Evolutionary conservation across 2,797 vertebrate genomes (phyloP).

Genomic region (Peromyscus melanophrys): DNA sequence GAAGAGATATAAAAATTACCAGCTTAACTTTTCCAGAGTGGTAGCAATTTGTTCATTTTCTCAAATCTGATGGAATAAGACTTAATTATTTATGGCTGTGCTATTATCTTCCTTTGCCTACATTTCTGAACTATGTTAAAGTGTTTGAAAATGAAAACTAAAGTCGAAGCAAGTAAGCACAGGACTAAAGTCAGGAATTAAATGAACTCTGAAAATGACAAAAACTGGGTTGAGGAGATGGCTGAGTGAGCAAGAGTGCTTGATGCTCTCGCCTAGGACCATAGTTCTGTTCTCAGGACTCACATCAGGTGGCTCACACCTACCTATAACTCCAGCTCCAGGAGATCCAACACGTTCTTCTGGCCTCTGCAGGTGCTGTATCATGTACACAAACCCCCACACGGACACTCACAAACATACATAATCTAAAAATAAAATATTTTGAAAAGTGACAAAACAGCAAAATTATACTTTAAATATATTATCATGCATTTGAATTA

Average conservation of each 20-base stretch:
- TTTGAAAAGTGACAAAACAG: not conserved
- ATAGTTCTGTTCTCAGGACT: not conserved
- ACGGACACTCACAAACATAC: not conserved
- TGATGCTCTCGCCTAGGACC: not conserved
- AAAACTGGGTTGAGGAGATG: no score
- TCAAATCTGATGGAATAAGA: not conserved
- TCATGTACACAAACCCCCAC: not conserved
- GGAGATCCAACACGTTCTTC: not conserved
- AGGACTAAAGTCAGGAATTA: not conserved
- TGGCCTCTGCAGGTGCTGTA: not conserved
- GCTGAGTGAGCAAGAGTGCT: not conserved
- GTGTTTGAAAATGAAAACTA: slow-evolving; percentile 15
- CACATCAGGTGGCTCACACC: not conserved
- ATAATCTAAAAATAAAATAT: not conserved
- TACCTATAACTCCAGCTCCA: not conserved
- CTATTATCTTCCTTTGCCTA: not conserved
- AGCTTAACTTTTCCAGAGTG: not conserved
- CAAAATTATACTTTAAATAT: not conserved
- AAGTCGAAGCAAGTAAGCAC: not conserved
- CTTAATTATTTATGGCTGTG: not conserved
- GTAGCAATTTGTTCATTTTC: not conserved
- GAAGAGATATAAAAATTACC: not conserved
- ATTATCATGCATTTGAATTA: not conserved
- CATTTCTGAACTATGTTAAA: not conserved
- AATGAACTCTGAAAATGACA: not conserved